phyloP scores from a whole-genome alignment of 1,140 invertebrate genomes.

The Rhopalosiphum padi region DNA sequence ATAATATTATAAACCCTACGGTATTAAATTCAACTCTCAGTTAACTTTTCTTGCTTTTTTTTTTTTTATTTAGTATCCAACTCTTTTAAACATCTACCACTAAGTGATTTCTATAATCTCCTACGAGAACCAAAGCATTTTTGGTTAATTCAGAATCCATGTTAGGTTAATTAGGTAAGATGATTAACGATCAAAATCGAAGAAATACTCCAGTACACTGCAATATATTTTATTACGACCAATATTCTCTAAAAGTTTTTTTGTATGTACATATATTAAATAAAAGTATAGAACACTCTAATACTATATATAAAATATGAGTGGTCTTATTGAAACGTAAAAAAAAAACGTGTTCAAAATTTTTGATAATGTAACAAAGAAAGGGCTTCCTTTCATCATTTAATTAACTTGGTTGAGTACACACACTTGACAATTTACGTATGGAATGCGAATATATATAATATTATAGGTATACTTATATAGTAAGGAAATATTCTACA shows the following conservation, averaged over 20 bases:
- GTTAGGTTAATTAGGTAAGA: neutral
- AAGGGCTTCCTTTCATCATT: neutral
- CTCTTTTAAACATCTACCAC: neutral
- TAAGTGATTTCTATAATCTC: neutral
- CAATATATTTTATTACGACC: neutral
- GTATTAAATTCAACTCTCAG: neutral
- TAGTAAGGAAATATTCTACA: neutral
- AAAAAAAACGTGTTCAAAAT: neutral
- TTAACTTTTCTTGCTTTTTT: no score
- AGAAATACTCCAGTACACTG: neutral
- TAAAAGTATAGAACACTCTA: neutral
- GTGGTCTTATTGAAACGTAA: neutral
- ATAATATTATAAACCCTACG: neutral
- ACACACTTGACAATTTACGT: neutral
- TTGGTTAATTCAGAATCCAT: neutral
- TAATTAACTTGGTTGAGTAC: neutral
- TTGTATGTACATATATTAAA: neutral
- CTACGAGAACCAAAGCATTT: no score
- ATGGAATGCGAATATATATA: neutral
- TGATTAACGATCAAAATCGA: neutral
- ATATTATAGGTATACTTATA: neutral
- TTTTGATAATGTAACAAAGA: neutral
- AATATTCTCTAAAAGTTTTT: neutral
- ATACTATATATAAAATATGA: neutral
- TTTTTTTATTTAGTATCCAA: no score